Conservation (phyloP, 2,888 invertebrate genomes). For the Melieria omissa region DNA sequence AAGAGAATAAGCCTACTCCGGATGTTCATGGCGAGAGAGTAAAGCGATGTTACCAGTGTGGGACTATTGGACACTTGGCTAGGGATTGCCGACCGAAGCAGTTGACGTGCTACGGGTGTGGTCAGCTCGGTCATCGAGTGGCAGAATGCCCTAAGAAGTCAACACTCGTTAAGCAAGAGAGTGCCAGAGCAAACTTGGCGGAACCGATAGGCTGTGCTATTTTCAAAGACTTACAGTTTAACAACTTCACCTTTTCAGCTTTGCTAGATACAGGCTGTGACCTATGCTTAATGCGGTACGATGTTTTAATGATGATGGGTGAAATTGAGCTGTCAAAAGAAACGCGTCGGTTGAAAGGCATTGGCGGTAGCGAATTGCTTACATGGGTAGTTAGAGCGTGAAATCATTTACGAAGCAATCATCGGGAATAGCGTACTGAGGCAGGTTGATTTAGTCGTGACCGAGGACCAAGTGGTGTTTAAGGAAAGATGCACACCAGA, state of each 20-base stretch:
- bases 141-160: too few species aligned
- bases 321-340: background rate
- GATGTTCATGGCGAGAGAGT: too few species aligned
- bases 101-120: too few species aligned
- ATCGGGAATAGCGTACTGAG: conserved; percentile 7
- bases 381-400: conserved; percentile 7
- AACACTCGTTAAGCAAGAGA: too few species aligned
- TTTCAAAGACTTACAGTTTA: background rate
- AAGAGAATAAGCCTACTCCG: too few species aligned
- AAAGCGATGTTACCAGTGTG: too few species aligned
- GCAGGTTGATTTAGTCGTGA: conserved; percentile 2
- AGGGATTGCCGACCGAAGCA: too few species aligned
- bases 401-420: background rate
- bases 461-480: background rate
- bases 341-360: background rate
- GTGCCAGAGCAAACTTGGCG: too few species aligned
- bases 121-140: too few species aligned
- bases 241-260: conserved; percentile 1
- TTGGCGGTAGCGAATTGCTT: background rate
- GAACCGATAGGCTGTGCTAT: background rate
- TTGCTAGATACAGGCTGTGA: conserved; percentile 10
- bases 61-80: too few species aligned
- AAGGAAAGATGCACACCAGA: background rate
- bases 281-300: background rate
- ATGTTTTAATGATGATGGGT: conserved; percentile 6